Evolutionary conservation across 2,888 invertebrate species (phyloP), one percentile per base, ranked within the genome.

Genomic region (Tachina lurida): DNA sequence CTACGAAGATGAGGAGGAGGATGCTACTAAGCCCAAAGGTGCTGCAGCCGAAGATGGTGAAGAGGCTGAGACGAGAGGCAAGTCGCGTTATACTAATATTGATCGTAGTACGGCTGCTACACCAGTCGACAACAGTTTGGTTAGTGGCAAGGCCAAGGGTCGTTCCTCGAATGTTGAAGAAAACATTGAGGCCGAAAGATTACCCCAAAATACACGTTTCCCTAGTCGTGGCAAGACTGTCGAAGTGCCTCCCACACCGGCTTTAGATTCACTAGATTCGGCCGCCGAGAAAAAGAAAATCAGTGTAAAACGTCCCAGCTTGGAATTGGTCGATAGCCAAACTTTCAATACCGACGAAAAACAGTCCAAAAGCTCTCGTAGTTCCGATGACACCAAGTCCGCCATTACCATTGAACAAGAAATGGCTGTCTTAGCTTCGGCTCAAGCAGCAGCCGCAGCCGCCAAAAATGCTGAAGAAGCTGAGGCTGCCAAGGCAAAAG

Each of bases 151-250:
- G 95, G 84, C 95, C 94, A 92, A 92, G 85, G 92, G 92, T 2
- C 89, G 92, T 3, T 90, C 93, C 10, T 91, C 91, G 31, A 92
- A 91, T 43, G 89, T 88, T 45, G 89, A 88, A 9, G 87, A 84
- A 12, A 49, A 31, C 22, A 90, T 92, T 19, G 92, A 92, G 60
- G 89, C 90, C 9, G 93, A 91, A 82, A 92, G 97, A 88, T 93
- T 97, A 87, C 97, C 97, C 2, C 95, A 95, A n/a, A 96, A 96
- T 90, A 97, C 97, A n/a, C 95, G 97, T 87, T 97, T 97, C 92
- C 97, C 97, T 85, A 96, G 96, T 62, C 95, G 96, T 82, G 95
- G 95, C 88, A 92, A 91, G 87, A 91, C 90, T 68, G 90, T 90
- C 91, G 94, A 89, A 92, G 94, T 91, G 39, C 89, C 89, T 91